Evolutionary conservation across 1,140 invertebrate species (phyloP).

Genomic region (Drosophila grimshawi): DNA sequence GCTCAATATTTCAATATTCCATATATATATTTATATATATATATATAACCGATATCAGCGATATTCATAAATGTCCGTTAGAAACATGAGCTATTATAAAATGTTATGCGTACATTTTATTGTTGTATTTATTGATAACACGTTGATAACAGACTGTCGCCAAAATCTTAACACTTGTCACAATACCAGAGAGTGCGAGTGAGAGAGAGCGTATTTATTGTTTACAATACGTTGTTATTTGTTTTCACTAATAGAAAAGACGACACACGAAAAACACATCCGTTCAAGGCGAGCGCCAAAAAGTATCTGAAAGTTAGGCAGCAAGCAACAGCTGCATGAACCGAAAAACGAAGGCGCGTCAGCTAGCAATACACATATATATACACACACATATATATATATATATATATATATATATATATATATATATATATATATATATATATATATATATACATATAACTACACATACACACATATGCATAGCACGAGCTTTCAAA

Average conservation of each 20-base stretch:
- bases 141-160: conserved; percentile 34
- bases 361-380: conserved; percentile 36
- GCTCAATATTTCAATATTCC: too few relatives aligned
- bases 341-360: conserved; percentile 67
- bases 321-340: conserved; percentile 28
- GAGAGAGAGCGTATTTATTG: not conserved
- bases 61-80: conserved; percentile 1
- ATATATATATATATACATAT: not conserved
- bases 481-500: conserved; percentile 50
- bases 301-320: conserved; percentile 70
- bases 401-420: conserved; percentile 13
- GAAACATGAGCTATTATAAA: conserved; percentile 21
- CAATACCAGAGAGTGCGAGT: conserved; percentile 17
- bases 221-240: not conserved
- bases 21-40: too few relatives aligned
- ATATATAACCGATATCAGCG: not conserved
- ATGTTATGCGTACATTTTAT: conserved; percentile 31
- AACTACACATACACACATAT: conserved; percentile 8
- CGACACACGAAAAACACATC: conserved; percentile 51
- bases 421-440: not conserved
- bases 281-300: conserved; percentile 70
- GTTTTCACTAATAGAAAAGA: not conserved
- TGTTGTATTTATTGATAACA: conserved; percentile 10
- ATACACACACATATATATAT: not conserved
- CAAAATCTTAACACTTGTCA: conserved; percentile 39